Evolutionary conservation across 1,140 invertebrate genomes (phyloP), one percentile per base, ranked within the genome.

Genomic region (Dolichoris vasculosae): DNA sequence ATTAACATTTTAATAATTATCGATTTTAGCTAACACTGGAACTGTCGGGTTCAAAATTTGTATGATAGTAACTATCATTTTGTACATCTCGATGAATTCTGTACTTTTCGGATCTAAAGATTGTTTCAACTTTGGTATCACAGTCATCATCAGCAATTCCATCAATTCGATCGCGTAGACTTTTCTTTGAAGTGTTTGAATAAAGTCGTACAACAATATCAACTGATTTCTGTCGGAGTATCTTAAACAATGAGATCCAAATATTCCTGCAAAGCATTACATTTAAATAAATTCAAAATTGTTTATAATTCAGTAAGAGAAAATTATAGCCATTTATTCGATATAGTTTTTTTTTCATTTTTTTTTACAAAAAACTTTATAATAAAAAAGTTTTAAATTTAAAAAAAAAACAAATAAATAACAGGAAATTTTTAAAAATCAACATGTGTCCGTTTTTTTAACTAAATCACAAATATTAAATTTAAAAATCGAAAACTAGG

Each of bases 11-110:
- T 51, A 59, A 64, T 46, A n/a, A 26, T 46, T 20, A 9, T 82
- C 84, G 3, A 43, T 82, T 67, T 67, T 85, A 17, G 79, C 84
- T 32, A 85, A 40, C 23, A 82, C 87, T 26, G 91, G 88, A 55
- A 89, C 40, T 87, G 87, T 87, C 38, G 89, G 88, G 90, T 92
- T 91, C 51, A 92, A 43, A 80, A 89, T 88, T 79, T 91, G 90
- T 15, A 67, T 51, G 13, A 92, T 86, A 32, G 89, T 88, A 43
- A 78, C 88, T 40, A 92, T 89, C 88, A 90, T 90, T 86, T 92
- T 92, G 82, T 92, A 92, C 0, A 86, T 80, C 73, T 89, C 84
- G 13, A 78, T 32, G 55, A 89, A 91, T 64, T 90, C 90, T 69
- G 85, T 43, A 71, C 85, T 89, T 3, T 59, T 43, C 20, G 86